Base-by-base conservation (phyloP, 1,140 invertebrate species). In the Sarcophaga bullata region DNA sequence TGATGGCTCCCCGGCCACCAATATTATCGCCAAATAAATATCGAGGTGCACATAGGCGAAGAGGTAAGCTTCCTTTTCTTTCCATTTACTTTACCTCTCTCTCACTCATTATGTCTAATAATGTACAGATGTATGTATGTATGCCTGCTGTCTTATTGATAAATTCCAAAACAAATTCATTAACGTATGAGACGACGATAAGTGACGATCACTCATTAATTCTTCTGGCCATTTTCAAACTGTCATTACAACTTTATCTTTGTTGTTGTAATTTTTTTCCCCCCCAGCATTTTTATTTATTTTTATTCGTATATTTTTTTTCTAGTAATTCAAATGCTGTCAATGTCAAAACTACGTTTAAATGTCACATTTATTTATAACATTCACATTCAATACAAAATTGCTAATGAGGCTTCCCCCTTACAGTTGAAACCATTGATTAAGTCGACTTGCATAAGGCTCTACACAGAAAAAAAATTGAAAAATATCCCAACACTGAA, bases 1-100 rank as follows among this genome's bases (percentile, higher is more conserved):
- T 90, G 87, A 83, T 90, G 86, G 88, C 88, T 3, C 88, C 88
- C 9, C 85, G 87, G 11, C 88, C 88, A 9, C 88, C 88, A 0
- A 62, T 89, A 6, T 81, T 87, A 15, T 89, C 88, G 19, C 88
- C 88, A 0, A 89, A 85, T 80, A 90, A 89, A 85, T 89, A 89
- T 82, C 88, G 88, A 50, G 86, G 88, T 75, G 83, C 85, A 8
- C 86, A 89, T 84, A 86, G 86, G 47, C 75, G 87, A 85, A 84
- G 86, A 86, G 88, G 88, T 90, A 84, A 90, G 88, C 88, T 25
- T n/a, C n/a, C n/a, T n/a, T n/a, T n/a, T 75, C 15, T 11, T 50
- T 46, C 52, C 46, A 50, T 49, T 47, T 25, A 75, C 10, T 75
- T 47, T 81, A n/a, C n/a, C n/a, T n/a, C n/a, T n/a, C n/a, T n/a